Conservation (phyloP, 2,113 vertebrate genomes). For the Propithecus coquereli region DNA sequence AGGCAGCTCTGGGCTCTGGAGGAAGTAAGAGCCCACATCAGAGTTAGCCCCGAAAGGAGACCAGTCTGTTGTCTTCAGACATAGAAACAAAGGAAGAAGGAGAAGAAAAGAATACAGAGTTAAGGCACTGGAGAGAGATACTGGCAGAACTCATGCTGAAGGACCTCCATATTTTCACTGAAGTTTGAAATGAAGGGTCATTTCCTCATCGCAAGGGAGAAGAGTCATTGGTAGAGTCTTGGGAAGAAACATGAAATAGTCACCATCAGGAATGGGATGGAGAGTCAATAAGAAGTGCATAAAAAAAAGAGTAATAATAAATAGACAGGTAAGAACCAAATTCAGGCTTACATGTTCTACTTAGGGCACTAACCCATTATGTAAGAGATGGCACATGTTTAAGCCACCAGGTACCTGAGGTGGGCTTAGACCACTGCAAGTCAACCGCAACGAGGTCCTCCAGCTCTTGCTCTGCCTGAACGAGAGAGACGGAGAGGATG, state of each 20-base stretch:
- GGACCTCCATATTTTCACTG: neutral
- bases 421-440: conserved; percentile 88
- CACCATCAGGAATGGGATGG: neutral
- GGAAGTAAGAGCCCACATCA: neutral
- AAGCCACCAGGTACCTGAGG: conserved; percentile 77
- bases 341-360: neutral
- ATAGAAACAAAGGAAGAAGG: neutral
- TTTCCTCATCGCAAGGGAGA: neutral
- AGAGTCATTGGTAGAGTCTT: neutral
- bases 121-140: neutral
- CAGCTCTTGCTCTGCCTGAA: conserved; percentile 78
- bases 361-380: neutral
- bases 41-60: neutral
- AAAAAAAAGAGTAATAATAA: neutral
- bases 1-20: neutral
- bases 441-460: conserved; percentile 83
- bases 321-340: neutral
- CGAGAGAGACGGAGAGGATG: conserved; percentile 81
- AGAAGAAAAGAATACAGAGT: neutral
- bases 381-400: fast-evolving
- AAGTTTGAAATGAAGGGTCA: neutral
- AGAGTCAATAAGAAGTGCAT: neutral
- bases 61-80: neutral
- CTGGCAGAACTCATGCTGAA: neutral
- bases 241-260: neutral